Evolutionary conservation across 2,113 vertebrate genomes (phyloP), one percentile per base, ranked within the genome.

Genomic region (Bostrychus sinensis): DNA sequence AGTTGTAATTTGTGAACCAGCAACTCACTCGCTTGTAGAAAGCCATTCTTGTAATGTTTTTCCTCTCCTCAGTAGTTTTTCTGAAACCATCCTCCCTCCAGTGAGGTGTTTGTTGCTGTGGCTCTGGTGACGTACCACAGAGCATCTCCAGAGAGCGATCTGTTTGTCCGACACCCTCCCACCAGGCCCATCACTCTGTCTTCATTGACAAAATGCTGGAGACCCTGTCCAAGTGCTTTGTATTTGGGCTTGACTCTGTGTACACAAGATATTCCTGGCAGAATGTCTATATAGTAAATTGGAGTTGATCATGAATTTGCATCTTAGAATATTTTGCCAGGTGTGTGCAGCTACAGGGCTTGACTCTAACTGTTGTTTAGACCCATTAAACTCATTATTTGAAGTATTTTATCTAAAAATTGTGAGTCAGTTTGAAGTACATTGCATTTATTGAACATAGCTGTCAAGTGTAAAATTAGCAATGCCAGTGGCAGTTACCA

Each of bases 201-300:
- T 77, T 79, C 82, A 82, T 78, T 81, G 84, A 78, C 71, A 63
- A 84, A 78, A 80, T 71, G 71, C 59, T 60, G 37, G 58, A 45
- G 60, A 60, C 36, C 80, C 74, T 72, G 0, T 34, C 32, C 32
- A 34, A 5, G 3, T 8, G 2, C 32, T 2, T 7, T 50, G 70
- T 63, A 51, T 72, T 48, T 66, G 19, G 30, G 43, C 57, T 46
- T 38, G 43, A 28, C n/a, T 48, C 23, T 17, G 17, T 13, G 57
- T 62, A 55, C 32, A 43, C 42, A 63, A 60, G 30, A 23, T 55
- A 54, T 63, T 56, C 26, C 34, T 77, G 53, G 62, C 64, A 73
- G 56, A 67, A 59, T 58, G 73, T n/a, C n/a, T 60, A 16, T 3
- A 66, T 82, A 82, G 80, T 85, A 66, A 84, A 78, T 82, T 76